A percentile compares a stretch with the other conserved stretches of the same genome.
phyloP scores from a whole-genome alignment of 2,797 vertebrate genomes.

The Bryconaethiops microstoma region DNA sequence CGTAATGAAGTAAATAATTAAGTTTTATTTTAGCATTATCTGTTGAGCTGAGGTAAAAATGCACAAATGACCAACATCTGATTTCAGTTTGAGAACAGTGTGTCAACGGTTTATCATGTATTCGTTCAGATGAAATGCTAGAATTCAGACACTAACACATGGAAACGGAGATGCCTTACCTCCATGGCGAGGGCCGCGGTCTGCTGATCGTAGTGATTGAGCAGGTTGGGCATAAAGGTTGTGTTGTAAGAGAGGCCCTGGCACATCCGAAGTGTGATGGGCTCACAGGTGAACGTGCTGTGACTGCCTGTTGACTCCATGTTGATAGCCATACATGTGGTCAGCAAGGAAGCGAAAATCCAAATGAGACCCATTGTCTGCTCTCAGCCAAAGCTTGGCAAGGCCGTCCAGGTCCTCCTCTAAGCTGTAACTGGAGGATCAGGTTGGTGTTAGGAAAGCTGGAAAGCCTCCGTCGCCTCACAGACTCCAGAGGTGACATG shows the following conservation, averaged over 20 bases:
- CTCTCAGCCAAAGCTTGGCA: background rate
- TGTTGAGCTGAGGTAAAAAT: background rate
- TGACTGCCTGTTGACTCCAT: slow-evolving; percentile 80
- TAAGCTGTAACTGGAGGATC: slow-evolving; percentile 7
- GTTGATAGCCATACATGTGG: slow-evolving; percentile 70
- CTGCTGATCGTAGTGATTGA: slow-evolving; percentile 98
- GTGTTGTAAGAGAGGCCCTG: slow-evolving; percentile 96
- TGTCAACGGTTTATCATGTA: background rate
- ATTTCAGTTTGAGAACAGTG: background rate
- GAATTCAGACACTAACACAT: background rate
- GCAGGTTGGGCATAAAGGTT: slow-evolving; percentile 98
- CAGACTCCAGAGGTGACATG: slow-evolving; percentile 50
- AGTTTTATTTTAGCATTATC: too few species aligned
- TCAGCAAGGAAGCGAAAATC: slow-evolving; percentile 71
- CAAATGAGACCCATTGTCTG: slow-evolving; percentile 72
- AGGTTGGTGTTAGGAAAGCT: slow-evolving; percentile 31
- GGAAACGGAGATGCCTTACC: slow-evolving; percentile 72
- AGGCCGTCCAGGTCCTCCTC: background rate
- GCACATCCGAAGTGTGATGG: slow-evolving; percentile 95
- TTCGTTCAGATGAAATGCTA: background rate
- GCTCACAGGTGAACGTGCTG: slow-evolving; percentile 95
- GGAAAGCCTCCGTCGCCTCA: slow-evolving; percentile 38
- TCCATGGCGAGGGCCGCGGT: slow-evolving; percentile 96
- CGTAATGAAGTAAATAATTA: too few species aligned
- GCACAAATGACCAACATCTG: background rate